Conservation (phyloP, 2,797 vertebrate species). For the Echeneis naucrates region DNA sequence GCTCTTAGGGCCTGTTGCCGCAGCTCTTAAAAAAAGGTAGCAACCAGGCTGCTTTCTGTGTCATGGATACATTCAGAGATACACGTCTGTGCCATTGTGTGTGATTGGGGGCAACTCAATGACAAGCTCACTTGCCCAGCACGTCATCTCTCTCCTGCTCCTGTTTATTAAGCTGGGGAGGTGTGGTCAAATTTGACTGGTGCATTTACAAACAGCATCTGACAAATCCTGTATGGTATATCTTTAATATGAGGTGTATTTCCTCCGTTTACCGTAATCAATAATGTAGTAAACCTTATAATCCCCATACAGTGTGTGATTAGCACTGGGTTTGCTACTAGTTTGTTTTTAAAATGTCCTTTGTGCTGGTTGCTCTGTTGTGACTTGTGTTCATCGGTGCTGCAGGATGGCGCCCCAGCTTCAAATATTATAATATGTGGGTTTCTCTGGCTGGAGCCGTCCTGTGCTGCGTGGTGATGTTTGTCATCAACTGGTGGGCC, state of each 20-base stretch:
- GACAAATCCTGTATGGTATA: not conserved
- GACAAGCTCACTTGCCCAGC: no score
- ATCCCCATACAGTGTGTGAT: slow-evolving; percentile 6
- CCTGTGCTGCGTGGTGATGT: slow-evolving; percentile 98
- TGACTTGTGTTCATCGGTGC: slow-evolving; percentile 32
- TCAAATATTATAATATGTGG: slow-evolving; percentile 99
- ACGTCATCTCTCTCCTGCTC: no score
- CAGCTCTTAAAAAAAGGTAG: no score
- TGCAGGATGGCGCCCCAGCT: slow-evolving; percentile 97
- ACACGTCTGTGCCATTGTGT: no score
- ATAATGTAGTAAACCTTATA: slow-evolving; percentile 5
- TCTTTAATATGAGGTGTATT: slow-evolving; percentile 20
- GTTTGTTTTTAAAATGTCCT: not conserved
- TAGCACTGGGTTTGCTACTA: slow-evolving; percentile 1
- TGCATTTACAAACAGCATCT: no score
- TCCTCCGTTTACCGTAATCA: slow-evolving; percentile 20
- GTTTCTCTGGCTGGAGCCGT: slow-evolving; percentile 94
- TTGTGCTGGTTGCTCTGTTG: not conserved
- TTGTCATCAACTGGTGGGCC: slow-evolving; percentile 99
- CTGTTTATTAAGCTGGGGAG: no score
- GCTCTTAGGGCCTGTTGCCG: no score
- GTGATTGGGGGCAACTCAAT: no score
- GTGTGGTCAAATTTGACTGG: no score
- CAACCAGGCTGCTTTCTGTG: no score
- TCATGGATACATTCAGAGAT: no score